phyloP scores from a whole-genome alignment of 2,797 vertebrate species.

The Melanotaenia boesemani region DNA sequence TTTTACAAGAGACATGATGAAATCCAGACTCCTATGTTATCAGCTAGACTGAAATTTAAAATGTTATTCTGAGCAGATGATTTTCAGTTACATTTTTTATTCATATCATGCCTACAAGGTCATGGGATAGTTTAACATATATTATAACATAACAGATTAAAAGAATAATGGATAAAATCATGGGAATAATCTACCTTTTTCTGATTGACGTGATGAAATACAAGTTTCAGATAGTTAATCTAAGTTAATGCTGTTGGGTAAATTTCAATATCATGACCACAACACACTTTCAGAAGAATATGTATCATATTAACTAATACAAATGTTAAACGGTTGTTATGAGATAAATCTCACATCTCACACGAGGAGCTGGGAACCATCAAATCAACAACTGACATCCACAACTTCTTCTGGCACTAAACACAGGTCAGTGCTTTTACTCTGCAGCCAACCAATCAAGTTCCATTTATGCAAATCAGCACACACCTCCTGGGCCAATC shows the following conservation, averaged over 20 bases:
- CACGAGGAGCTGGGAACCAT: constrained; percentile 44
- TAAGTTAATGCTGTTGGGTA: background rate
- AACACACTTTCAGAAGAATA: background rate
- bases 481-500: constrained; percentile 44
- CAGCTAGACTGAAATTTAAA: background rate
- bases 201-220: background rate
- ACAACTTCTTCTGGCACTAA: constrained; percentile 58
- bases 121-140: background rate
- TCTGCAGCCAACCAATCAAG: constrained; percentile 52
- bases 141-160: background rate
- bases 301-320: background rate
- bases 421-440: constrained; percentile 63
- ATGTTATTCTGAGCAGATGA: background rate
- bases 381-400: constrained; percentile 44
- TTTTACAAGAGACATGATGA: background rate
- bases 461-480: constrained; percentile 55
- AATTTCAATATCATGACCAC: background rate
- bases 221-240: background rate
- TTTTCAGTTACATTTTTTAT: background rate
- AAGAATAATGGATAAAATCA: background rate
- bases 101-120: background rate
- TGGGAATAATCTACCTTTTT: background rate
- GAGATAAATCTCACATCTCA: background rate
- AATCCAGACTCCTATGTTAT: background rate
- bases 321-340: background rate